Evolutionary conservation across 1,140 invertebrate species (phyloP).

Genomic region (Drosophila navojoa): DNA sequence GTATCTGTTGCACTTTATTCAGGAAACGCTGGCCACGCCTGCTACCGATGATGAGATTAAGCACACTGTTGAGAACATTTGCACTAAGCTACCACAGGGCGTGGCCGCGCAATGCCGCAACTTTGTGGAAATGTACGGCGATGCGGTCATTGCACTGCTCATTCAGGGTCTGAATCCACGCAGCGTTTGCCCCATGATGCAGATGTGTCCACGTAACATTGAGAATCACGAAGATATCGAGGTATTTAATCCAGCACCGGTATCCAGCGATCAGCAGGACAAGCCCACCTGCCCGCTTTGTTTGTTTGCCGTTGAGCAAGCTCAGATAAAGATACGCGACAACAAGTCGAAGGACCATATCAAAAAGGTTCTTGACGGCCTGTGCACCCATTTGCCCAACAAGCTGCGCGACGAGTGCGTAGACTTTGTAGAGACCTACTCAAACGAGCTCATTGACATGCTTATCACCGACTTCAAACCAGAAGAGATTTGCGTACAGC

Average conservation of each 20-base stretch:
- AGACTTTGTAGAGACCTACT: conserved; percentile 91
- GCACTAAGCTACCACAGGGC: conserved; percentile 87
- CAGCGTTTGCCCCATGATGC: conserved; percentile 84
- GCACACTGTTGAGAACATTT: conserved; percentile 87
- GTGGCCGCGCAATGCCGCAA: conserved; percentile 88
- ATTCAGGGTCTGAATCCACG: conserved; percentile 93
- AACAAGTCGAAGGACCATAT: conserved; percentile 87
- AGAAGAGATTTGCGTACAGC: conserved; percentile 90
- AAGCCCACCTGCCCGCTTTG: conserved; percentile 91
- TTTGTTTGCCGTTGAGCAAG: conserved; percentile 90
- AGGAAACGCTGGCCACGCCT: conserved; percentile 88
- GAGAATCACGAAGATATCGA: conserved; percentile 84
- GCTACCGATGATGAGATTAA: conserved; percentile 88
- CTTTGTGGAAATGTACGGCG: conserved; percentile 91
- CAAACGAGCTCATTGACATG: conserved; percentile 90
- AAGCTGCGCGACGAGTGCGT: conserved; percentile 88
- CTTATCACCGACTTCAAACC: conserved; percentile 90
- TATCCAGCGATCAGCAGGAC: conserved; percentile 66
- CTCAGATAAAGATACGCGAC: conserved; percentile 73
- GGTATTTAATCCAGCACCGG: conserved; percentile 84
- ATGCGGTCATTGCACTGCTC: conserved; percentile 90
- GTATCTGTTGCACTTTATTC: conserved; percentile 92
- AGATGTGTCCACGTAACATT: conserved; percentile 84
- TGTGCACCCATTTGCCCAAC: conserved; percentile 89
- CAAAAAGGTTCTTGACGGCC: conserved; percentile 87